Conservation (phyloP, 2,113 vertebrate species). For the Craseonycteris thonglongyai region DNA sequence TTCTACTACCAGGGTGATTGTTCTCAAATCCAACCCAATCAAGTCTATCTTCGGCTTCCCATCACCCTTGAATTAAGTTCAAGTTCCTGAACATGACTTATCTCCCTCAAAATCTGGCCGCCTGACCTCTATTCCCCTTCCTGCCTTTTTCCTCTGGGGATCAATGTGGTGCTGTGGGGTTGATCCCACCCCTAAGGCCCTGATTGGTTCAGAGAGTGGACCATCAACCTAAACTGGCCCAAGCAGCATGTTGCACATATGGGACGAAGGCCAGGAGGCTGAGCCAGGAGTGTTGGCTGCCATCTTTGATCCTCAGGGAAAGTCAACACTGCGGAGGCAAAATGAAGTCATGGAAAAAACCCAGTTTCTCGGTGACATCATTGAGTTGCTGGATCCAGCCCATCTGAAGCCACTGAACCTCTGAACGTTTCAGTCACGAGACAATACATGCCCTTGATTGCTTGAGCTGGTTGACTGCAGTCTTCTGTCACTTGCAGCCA, state of each 20-base stretch:
- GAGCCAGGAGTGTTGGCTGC: not conserved
- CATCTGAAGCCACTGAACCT: not conserved
- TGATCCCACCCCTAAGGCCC: not conserved
- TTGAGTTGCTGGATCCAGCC: not conserved
- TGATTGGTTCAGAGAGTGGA: not conserved
- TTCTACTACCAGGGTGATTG: not conserved
- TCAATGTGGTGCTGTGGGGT: not conserved
- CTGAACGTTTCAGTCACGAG: not conserved
- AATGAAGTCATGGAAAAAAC: not conserved
- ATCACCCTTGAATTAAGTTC: not conserved
- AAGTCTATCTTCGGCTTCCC: not conserved
- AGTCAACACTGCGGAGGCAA: not conserved
- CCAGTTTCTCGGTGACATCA: not conserved
- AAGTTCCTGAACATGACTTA: not conserved
- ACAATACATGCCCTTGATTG: not conserved
- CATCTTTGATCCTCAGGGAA: not conserved
- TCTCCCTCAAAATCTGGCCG: not conserved
- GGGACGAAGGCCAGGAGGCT: not conserved
- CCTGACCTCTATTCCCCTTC: not conserved
- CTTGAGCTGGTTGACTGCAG: not conserved
- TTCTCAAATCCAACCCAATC: not conserved
- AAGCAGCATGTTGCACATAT: not conserved
- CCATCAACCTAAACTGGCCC: not conserved
- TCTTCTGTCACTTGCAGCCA: not conserved
- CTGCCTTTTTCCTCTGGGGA: not conserved